These are phyloP conservation scores for Malurus melanocephalus DNA, from an alignment of 2,113 vertebrate genomes.

Conservation along the genomic window DNA sequence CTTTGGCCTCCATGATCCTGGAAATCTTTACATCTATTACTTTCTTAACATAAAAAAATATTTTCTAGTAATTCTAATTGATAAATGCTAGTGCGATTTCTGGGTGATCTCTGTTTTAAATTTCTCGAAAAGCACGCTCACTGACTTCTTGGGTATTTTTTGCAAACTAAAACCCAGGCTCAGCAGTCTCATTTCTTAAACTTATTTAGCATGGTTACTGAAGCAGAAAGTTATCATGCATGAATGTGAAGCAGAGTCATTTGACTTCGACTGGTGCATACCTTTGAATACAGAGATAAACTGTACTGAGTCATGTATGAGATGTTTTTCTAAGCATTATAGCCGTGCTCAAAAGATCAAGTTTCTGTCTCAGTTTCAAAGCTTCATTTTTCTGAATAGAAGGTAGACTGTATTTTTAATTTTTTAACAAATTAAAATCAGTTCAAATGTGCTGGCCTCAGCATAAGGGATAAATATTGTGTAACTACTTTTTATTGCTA, in stretches of 20 bases:
- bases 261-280: conserved; percentile 14
- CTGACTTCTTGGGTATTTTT: neutral
- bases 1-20: neutral
- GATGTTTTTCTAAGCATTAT: conserved; percentile 53
- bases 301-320: conserved; percentile 14
- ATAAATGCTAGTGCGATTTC: neutral
- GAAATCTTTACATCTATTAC: neutral
- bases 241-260: conserved; percentile 6
- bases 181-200: neutral
- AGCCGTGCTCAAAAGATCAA: neutral
- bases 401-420: conserved; percentile 27
- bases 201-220: conserved; percentile 6
- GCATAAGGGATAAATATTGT: neutral
- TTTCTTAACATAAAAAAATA: neutral
- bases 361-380: conserved; percentile 57
- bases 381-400: conserved; percentile 10
- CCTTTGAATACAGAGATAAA: conserved; percentile 36
- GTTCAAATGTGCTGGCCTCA: conserved; percentile 1
- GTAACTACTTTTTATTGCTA: neutral
- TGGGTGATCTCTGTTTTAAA: neutral
- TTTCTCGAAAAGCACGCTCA: neutral
- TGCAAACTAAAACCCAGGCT: neutral
- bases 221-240: conserved; percentile 19
- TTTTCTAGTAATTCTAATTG: neutral
- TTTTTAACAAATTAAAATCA: conserved; percentile 44